Evolutionary conservation across 2,888 invertebrate species (phyloP).

Genomic region (Dasysyrphus albostriatus): DNA sequence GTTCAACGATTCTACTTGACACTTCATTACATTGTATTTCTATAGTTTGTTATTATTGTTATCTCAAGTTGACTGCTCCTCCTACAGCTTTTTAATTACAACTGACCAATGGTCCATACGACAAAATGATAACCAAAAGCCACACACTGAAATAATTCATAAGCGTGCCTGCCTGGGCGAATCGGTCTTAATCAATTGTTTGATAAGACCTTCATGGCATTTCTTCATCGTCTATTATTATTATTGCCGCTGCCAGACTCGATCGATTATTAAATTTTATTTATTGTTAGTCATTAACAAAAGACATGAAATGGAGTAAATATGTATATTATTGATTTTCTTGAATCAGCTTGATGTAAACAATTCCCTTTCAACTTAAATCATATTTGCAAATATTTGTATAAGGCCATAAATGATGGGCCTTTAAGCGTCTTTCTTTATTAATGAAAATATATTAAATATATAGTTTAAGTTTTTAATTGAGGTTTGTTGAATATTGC

Average conservation of each 20-base stretch:
- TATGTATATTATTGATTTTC: background rate
- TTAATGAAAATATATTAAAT: background rate
- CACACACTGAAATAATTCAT: slow-evolving; percentile 33
- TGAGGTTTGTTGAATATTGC: background rate
- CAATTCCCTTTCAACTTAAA: background rate
- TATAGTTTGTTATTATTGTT: background rate
- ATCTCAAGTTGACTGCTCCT: slow-evolving; percentile 40
- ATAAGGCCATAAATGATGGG: background rate
- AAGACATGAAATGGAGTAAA: slow-evolving; percentile 27
- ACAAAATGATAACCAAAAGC: background rate
- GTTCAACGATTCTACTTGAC: slow-evolving; percentile 15
- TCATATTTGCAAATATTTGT: background rate
- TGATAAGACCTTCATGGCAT: background rate
- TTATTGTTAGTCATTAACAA: slow-evolving; percentile 52
- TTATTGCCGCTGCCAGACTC: slow-evolving; percentile 29
- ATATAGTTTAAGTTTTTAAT: background rate
- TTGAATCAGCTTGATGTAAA: background rate
- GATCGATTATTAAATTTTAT: slow-evolving; percentile 22
- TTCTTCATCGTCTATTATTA: background rate
- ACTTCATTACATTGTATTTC: background rate
- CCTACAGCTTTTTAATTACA: slow-evolving; percentile 2
- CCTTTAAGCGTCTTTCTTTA: background rate
- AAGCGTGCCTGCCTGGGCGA: slow-evolving; percentile 56
- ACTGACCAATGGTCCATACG: background rate
- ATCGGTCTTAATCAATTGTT: slow-evolving; percentile 15